Evolutionary conservation across 2,797 vertebrate genomes (phyloP).

Genomic region (Heterohyrax brucei): DNA sequence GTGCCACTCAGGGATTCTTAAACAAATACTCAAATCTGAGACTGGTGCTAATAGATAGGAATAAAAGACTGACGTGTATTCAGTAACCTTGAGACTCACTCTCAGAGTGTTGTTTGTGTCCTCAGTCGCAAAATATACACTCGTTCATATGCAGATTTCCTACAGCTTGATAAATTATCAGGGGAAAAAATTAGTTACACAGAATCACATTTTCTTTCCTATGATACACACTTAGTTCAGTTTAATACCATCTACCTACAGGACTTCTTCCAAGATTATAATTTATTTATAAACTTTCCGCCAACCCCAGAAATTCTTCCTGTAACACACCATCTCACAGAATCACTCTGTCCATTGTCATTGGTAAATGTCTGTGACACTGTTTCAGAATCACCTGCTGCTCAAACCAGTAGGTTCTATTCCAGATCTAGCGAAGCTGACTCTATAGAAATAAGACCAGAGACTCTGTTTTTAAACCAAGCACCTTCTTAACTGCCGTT

Average conservation of each 20-base stretch:
- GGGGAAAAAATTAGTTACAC: neutral
- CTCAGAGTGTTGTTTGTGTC: constrained; percentile 9
- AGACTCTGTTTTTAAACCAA: constrained; percentile 46
- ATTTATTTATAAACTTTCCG: constrained; percentile 20
- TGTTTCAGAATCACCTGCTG: constrained; percentile 50
- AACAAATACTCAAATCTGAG: neutral
- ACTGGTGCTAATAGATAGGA: neutral
- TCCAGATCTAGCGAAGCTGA: neutral
- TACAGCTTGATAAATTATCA: constrained; percentile 30
- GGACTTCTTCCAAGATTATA: constrained; percentile 1
- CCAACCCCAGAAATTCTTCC: neutral
- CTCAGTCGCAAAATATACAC: neutral
- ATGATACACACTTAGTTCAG: neutral
- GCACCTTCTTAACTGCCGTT: neutral
- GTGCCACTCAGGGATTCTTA: neutral
- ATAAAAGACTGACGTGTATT: neutral
- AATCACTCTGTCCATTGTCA: neutral
- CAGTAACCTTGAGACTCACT: constrained; percentile 16
- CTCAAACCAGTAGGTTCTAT: neutral
- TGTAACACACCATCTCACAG: neutral
- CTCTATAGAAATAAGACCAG: neutral
- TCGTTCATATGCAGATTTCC: neutral
- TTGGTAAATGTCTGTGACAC: constrained; percentile 34
- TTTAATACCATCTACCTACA: constrained; percentile 23
- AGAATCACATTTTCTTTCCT: neutral